Percentiles rank a stretch among this genome's conserved stretches.
phyloP scores from a whole-genome alignment of 1,140 invertebrate genomes.

The Zaprionus davidi region DNA sequence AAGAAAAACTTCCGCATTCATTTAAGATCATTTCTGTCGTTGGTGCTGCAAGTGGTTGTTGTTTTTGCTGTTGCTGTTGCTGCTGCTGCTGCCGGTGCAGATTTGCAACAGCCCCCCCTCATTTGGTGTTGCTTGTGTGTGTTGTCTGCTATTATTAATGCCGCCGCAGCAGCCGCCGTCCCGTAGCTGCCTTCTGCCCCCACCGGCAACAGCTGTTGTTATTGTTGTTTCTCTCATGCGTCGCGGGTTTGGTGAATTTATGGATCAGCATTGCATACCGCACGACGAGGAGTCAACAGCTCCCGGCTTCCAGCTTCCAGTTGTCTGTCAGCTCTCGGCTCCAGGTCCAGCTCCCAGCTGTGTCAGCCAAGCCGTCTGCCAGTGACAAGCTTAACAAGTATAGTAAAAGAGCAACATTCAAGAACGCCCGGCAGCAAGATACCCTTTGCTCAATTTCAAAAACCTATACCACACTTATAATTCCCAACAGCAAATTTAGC shows the following conservation, averaged over 20 bases:
- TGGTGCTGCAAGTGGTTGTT: constrained; percentile 75
- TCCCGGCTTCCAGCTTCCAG: constrained; percentile 6
- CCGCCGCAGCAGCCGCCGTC: constrained; percentile 37
- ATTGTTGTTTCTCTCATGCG: constrained; percentile 27
- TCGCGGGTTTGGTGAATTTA: constrained; percentile 65
- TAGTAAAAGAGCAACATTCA: constrained; percentile 1
- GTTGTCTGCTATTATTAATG: constrained; percentile 74
- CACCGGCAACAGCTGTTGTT: constrained; percentile 23
- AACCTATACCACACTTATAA: not conserved
- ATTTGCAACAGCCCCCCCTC: constrained; percentile 74
- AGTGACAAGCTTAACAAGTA: constrained; percentile 47
- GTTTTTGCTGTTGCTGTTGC: constrained; percentile 57
- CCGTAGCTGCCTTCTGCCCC: constrained; percentile 30
- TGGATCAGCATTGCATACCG: constrained; percentile 69
- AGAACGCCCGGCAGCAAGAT: too few species aligned
- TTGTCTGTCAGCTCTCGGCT: not conserved
- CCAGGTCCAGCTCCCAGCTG: constrained; percentile 20
- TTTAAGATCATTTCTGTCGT: constrained; percentile 84
- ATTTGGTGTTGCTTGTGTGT: constrained; percentile 73
- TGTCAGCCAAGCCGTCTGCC: constrained; percentile 49
- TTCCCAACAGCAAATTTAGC: too few species aligned
- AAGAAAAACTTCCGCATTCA: constrained; percentile 84
- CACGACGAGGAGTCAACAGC: constrained; percentile 47
- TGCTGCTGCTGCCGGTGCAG: constrained; percentile 62
- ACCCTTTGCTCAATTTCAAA: too few species aligned